A percentile compares a stretch with the other conserved stretches of the same genome.
Conservation (phyloP, 2,113 vertebrate species). For the Martes martes region DNA sequence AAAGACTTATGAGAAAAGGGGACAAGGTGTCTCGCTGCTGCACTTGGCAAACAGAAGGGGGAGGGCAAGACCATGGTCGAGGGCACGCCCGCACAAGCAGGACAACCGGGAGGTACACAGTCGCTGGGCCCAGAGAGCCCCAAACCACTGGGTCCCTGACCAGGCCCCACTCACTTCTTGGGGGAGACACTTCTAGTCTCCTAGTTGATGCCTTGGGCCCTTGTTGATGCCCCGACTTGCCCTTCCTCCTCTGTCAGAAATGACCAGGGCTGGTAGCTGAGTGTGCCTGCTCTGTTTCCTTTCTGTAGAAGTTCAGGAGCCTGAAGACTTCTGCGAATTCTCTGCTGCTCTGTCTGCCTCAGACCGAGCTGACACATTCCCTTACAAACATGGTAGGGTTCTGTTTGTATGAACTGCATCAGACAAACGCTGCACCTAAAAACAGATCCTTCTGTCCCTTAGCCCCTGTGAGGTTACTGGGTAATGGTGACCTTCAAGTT, state of each 20-base stretch:
- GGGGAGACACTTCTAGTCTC: not conserved
- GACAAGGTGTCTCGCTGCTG: not conserved
- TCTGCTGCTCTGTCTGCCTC: not conserved
- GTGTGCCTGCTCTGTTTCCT: not conserved
- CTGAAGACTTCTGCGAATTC: not conserved
- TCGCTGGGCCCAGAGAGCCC: not conserved
- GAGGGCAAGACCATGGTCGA: accelerated
- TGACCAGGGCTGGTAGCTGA: not conserved
- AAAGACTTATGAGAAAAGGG: not conserved
- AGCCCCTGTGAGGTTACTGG: too few relatives aligned
- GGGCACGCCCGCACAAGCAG: accelerated
- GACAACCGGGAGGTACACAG: not conserved
- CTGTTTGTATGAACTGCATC: not conserved
- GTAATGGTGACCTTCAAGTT: not conserved
- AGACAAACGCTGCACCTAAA: not conserved
- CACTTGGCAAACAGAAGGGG: accelerated
- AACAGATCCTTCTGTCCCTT: not conserved
- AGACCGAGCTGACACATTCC: not conserved
- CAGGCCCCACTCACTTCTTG: not conserved
- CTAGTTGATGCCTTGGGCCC: not conserved
- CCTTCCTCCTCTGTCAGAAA: not conserved
- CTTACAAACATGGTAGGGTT: not conserved
- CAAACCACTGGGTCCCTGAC: too few relatives aligned
- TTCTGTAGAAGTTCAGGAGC: not conserved
- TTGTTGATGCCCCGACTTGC: not conserved